A percentile compares a stretch with the other conserved stretches of the same genome.
phyloP scores from a whole-genome alignment of 2,888 invertebrate genomes.

The Drosophila affinis region DNA sequence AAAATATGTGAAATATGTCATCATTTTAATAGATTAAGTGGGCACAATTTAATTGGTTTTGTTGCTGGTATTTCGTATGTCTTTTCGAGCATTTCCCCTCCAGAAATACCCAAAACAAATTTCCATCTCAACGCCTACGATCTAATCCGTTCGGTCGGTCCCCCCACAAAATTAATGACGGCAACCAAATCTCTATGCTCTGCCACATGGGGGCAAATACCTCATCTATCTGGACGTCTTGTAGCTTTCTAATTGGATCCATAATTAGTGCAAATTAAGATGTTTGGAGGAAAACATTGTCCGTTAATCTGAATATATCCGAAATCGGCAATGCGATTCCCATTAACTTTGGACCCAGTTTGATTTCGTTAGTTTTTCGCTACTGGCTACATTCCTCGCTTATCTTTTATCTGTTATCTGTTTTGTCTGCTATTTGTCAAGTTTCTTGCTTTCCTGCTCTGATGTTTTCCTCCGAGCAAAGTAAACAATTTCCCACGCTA shows the following conservation, averaged over 20 bases:
- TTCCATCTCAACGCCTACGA: conserved; percentile 58
- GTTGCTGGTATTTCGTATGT: conserved; percentile 28
- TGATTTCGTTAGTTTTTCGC: not conserved
- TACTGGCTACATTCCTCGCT: conserved; percentile 17
- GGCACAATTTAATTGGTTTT: conserved; percentile 43
- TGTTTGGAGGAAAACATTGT: conserved; percentile 14
- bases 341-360: not conserved
- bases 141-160: conserved; percentile 53
- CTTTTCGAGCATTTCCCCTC: conserved; percentile 31
- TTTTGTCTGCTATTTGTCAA: conserved; percentile 27
- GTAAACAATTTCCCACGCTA: conserved; percentile 73
- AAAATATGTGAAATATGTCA: conserved; percentile 56
- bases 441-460: conserved; percentile 19
- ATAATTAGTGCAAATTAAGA: conserved; percentile 68
- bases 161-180: conserved; percentile 57
- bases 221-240: conserved; percentile 50
- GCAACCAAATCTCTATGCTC: conserved; percentile 46
- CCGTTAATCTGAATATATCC: conserved; percentile 24
- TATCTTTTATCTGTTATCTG: conserved; percentile 19
- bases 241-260: conserved; percentile 55
- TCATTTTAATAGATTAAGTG: conserved; percentile 54
- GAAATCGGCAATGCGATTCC: too few species aligned
- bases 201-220: conserved; percentile 58
- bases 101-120: conserved; percentile 35
- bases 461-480: conserved; percentile 17